These are phyloP conservation scores for Automeris io DNA, from an alignment of 2,888 invertebrate genomes.

Conservation along the genomic window DNA sequence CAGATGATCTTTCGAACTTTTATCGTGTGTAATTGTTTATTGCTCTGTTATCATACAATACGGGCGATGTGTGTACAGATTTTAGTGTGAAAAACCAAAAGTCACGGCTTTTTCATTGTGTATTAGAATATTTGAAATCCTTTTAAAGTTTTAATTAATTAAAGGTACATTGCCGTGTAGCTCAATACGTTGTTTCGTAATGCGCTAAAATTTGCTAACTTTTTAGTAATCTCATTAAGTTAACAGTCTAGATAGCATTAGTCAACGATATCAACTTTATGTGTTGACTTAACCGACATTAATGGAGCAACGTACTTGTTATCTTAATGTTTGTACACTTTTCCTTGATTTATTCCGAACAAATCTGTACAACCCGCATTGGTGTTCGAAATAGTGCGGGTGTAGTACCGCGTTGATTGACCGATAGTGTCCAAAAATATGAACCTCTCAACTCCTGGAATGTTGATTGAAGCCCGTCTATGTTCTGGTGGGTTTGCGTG, in stretches of 20 bases:
- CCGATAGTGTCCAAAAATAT: constrained; percentile 52
- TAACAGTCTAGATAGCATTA: constrained; percentile 22
- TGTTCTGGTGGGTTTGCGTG: constrained; percentile 16
- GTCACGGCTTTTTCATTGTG: not conserved
- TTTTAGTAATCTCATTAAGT: constrained; percentile 3
- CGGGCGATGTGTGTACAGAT: not conserved
- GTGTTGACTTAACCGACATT: constrained; percentile 57
- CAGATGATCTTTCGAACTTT: constrained; percentile 14
- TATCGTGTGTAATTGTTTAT: constrained; percentile 1
- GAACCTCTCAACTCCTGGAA: constrained; percentile 46
- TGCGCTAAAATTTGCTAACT: constrained; percentile 4
- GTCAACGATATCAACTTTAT: constrained; percentile 12
- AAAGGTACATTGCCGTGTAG: no score
- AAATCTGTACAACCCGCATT: constrained; percentile 5
- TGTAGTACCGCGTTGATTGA: constrained; percentile 29
- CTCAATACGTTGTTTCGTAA: not conserved
- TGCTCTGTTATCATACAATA: not conserved
- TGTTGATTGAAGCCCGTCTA: constrained; percentile 42
- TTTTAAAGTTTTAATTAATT: no score
- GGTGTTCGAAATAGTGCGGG: constrained; percentile 9
- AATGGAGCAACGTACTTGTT: constrained; percentile 44
- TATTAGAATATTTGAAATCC: no score
- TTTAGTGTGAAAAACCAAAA: no score
- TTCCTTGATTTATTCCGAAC: constrained; percentile 12
- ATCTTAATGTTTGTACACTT: constrained; percentile 18